Evolutionary conservation across 2,113 vertebrate species (phyloP).

Genomic region (Corythornis vintsioides): DNA sequence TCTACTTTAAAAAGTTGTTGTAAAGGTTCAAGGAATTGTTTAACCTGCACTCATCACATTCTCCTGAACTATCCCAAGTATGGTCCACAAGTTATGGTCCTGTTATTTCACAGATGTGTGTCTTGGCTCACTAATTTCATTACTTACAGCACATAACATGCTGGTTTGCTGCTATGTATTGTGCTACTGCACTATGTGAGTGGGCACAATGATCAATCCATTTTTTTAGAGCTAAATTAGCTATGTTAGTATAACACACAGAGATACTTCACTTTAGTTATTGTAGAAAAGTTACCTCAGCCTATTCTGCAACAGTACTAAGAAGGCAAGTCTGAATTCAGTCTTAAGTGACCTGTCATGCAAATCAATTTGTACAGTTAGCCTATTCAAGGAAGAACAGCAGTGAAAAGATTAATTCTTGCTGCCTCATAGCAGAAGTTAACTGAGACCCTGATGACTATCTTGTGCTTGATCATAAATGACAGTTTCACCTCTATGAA

Average conservation of each 20-base stretch:
- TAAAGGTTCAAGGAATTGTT: not conserved
- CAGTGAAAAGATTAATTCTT: not conserved
- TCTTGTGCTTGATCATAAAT: not conserved
- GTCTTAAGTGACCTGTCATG: not conserved
- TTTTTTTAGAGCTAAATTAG: not conserved
- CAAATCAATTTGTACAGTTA: not conserved
- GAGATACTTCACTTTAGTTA: not conserved
- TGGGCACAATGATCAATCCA: not conserved
- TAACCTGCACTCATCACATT: fast-evolving
- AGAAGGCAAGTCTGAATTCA: not conserved
- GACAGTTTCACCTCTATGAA: not conserved
- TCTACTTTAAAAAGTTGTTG: not conserved
- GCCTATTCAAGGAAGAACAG: too few species aligned
- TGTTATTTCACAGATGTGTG: not conserved
- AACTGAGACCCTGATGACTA: not conserved
- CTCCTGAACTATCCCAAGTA: not conserved
- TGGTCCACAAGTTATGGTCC: not conserved
- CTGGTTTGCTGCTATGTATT: not conserved
- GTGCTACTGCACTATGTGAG: not conserved
- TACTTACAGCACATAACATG: fast-evolving
- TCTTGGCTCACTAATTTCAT: not conserved
- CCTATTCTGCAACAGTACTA: not conserved
- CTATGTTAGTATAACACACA: not conserved
- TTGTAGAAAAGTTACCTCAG: not conserved
- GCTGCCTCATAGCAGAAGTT: not conserved